Evolutionary conservation across 2,113 vertebrate species (phyloP), one percentile per base, ranked within the genome.

Genomic region (Centropus bengalensis): DNA sequence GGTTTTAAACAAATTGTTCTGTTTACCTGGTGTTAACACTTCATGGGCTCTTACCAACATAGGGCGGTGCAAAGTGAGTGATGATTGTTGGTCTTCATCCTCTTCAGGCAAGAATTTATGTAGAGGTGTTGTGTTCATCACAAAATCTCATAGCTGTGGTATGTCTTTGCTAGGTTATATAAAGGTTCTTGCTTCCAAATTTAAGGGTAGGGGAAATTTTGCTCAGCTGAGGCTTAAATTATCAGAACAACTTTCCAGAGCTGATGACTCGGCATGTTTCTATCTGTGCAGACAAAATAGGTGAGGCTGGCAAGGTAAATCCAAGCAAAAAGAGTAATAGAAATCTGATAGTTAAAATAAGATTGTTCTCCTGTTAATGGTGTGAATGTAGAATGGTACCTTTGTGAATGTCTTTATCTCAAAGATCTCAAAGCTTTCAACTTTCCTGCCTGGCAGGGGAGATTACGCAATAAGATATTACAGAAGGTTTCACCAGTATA

Each of bases 41-140:
- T 18, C 5, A 1, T 8, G 19, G 24, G 33, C 21, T 70, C 0
- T 0, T 4, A 10, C 6, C 6, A 1, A 1, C 0, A 0, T 5
- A 1, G 40, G 44, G 24, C 7, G 3, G 38, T 1, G 22, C 12
- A 22, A 13, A 20, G 2, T 58, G 32, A 8, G 0, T 14, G 60
- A 3, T 21, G 14, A 4, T 38, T 20, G 38, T 18, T 47, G 32
- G 27, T 15, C 24, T 54, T 45, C 3, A 6, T 4, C 1, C 4
- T 16, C 3, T 13, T 44, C 7, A 0, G 26, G 3, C 1, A 5
- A 0, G 23, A 2, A 22, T 60, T 76, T 33, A 10, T 67, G 14
- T 49, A 27, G 49, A 10, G 4, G 1, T 1, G 4, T 33, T 67
- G 1, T 1, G 4, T 33, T 67, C 9, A 7, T 14, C 38, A 24